Evolutionary conservation across 2,888 invertebrate genomes (phyloP), one percentile per base, ranked within the genome.

Genomic region (Malthinus seriepunctatus): DNA sequence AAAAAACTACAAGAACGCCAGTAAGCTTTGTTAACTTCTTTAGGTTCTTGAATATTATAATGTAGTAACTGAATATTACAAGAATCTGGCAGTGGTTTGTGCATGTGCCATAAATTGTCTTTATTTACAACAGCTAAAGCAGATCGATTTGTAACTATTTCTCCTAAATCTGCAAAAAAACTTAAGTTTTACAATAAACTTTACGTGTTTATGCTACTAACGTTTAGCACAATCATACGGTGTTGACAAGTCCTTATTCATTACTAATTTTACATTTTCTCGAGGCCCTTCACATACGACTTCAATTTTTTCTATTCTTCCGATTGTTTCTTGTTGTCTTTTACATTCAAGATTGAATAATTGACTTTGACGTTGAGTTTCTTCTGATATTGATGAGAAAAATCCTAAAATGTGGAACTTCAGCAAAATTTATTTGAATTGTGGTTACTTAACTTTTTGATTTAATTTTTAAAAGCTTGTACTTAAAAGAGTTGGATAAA

Each of bases 1-100:
- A 96, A 79, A 69, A 97, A 88, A 0, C 95, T 94, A 75, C 97
- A 95, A 0, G 92, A 90, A 51, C 96, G 82, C 97, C 97, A 98
- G 77, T 95, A 97, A 0, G 92, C 89, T 69, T 86, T 87, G 76
- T 91, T 92, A 0, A 88, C 87, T 45, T 81, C 79, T 54, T 79
- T 80, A 0, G 84, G 85, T 56, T 87, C 84, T 0, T 82, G 72
- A 50, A 86, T 83, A 49, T 83, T 84, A 80, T 87, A 90, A 74
- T 86, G 85, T 68, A 84, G 79, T 5, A 85, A 82, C 69, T 83
- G 80, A 8, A 91, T 68, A 39, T 83, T 82, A 71, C 91, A 91
- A 34, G 81, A 78, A 38, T 83, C 82, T 45, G 79, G 81, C 32
- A 98, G 78, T 0, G 97, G 97, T 66, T 88, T 84, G 73, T 96